Evolutionary conservation across 1,140 invertebrate genomes (phyloP), one percentile per base, ranked within the genome.

Genomic region (Dicyema japonicum): DNA sequence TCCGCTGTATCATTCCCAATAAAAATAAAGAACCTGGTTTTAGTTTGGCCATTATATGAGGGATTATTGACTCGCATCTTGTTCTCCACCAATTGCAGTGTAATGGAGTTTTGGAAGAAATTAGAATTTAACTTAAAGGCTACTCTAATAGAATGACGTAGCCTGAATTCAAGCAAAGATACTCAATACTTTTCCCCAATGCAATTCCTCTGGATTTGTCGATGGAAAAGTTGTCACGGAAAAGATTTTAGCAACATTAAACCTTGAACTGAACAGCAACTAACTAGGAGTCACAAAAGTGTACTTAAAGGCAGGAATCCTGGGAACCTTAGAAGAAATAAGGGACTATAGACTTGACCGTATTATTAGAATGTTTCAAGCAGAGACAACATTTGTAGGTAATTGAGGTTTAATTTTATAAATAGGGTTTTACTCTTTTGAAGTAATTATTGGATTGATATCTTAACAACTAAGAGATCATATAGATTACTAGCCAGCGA

Each of bases 61-160:
- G 82, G 62, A 60, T 92, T 30, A 88, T 97, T 54, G 88, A 97
- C 56, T 80, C 88, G 34, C 72, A 76, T 48, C 64, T 99, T 58
- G 88, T 97, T 24, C 74, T 59, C 12, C 54, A 99, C 58, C 88
- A 99, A 63, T 63, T 97, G 41, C 92, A 85, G 38, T 99, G 88
- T 71, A 99, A 99, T 66, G 88, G 88, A 80, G 88, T 99, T 60
- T 70, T 99, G 64, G 88, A 99, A 70, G 88, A 88, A 60, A 99
- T 99, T 63, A 80, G 88, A 80, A 99, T 99, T 63, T 99, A 88
- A 57, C 69, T 88, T 59, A 97, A 99, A 65, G 88, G 88, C 56
- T 97, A 94, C 69, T 85, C 85, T 61, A 94, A 94, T 69, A 74
- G 88, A 57, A 82, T 94, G 70, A 64, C 80, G 37, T 97, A 94